phyloP scores from a whole-genome alignment of 2,113 vertebrate genomes.

The Semnopithecus entellus region DNA sequence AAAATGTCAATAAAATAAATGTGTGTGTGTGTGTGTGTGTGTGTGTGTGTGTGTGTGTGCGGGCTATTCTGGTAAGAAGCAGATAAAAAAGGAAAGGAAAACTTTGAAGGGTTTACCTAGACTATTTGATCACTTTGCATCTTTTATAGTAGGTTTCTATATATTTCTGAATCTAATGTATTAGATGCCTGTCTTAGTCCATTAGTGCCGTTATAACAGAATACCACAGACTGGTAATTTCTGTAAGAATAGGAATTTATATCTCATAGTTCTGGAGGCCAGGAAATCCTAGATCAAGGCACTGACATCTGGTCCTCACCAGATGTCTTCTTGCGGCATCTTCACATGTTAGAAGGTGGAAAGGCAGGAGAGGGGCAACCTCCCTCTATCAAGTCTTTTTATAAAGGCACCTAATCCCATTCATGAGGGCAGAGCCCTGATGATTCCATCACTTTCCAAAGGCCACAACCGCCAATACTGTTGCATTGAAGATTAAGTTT shows the following conservation, averaged over 20 bases:
- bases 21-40: no score
- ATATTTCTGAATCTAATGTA: conserved; percentile 14
- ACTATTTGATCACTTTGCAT: not conserved
- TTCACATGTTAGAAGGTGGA: not conserved
- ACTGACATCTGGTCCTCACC: not conserved
- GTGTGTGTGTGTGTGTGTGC: fast-evolving
- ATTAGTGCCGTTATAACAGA: not conserved
- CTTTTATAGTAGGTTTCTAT: not conserved
- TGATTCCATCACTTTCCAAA: not conserved
- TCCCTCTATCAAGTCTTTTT: not conserved
- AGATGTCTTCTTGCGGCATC: not conserved
- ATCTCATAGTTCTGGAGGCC: not conserved
- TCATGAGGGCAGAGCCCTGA: no score
- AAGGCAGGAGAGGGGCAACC: not conserved
- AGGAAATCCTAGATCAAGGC: not conserved
- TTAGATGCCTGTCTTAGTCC: not conserved
- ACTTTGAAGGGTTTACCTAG: not conserved
- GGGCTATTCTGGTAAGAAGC: not conserved
- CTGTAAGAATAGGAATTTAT: not conserved
- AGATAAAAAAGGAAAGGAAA: not conserved
- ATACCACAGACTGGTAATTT: not conserved
- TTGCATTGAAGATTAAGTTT: not conserved
- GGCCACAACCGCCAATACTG: not conserved
- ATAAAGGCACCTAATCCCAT: not conserved
- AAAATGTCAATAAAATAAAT: not conserved